Base-by-base conservation (phyloP, 2,797 vertebrate genomes). In the Sorex maritimensis region DNA sequence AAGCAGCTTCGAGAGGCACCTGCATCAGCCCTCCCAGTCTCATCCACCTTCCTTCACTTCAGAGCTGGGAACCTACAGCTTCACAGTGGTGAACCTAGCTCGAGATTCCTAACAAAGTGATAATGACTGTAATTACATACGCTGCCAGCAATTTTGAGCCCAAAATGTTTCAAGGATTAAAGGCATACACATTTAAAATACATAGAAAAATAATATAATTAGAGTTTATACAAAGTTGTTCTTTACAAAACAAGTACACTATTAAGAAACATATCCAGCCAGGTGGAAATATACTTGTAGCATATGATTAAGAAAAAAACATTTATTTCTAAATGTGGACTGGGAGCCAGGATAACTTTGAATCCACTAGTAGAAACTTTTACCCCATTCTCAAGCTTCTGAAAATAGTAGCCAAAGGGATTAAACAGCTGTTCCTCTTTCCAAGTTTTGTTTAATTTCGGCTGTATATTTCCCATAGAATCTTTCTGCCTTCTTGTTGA, bases 401-500 rank as follows among this genome's bases (percentile, higher is more conserved):
- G 30, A 44, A 86, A 30, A 26, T 23, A 83, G 85, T 69, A 84
- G 67, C 71, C 34, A 26, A 34, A 71, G 21, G 74, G 3, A n/a
- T 98, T 98, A 99, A 58, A 99, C 99, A 0, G 99, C 99, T 0
- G 99, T 99, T 92, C 99, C 99, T 96, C 99, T 98, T 98, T 99
- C 99, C 98, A 99, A 86, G 97, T 99, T 99, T 97, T 99, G 99
- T 72, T 99, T 99, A 97, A 99, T 99, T 98, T 99, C 99, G 0
- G 99, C 99, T 0, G 99, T 99, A 96, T 99, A 99, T 98, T 99
- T 99, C 94, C 99, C 99, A 0, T 99, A 99, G 98, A 99, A 99
- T 28, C 99, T 98, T 96, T 99, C 99, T 0, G 99, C 99, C 95
- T 99, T 99, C 98, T 99, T 99, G 97, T 99, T 99, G 98, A 99